Conservation (phyloP, 2,888 invertebrate genomes). For the Chorisops tibialis region DNA sequence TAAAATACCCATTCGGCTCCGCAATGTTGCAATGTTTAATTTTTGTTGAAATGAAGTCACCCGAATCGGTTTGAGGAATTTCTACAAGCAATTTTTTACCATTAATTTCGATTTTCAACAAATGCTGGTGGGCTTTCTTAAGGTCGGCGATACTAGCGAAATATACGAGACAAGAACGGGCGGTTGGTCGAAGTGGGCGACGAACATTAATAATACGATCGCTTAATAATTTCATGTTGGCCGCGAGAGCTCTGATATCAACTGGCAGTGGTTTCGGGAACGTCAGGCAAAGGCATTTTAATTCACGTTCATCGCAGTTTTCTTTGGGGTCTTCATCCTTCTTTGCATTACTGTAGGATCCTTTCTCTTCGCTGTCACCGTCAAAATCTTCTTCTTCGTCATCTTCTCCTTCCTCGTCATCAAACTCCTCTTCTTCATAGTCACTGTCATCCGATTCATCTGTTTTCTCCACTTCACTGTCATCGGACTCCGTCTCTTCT, state of each 20-base stretch:
- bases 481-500: too few relatives aligned
- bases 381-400: not conserved
- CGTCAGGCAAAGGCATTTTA: conserved; percentile 24
- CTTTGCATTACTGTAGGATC: too few relatives aligned
- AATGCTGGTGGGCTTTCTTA: conserved; percentile 6
- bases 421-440: not conserved
- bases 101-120: conserved; percentile 7
- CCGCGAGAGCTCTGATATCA: not conserved
- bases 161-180: conserved; percentile 26
- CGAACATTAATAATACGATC: conserved; percentile 22
- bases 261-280: conserved; percentile 12
- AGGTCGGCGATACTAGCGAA: conserved; percentile 20
- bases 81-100: conserved; percentile 12
- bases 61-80: conserved; percentile 6
- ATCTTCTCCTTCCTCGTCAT: not conserved
- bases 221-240: not conserved
- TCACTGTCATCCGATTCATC: too few relatives aligned
- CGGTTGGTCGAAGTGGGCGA: conserved; percentile 18
- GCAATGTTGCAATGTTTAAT: not conserved
- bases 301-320: not conserved
- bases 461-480: too few relatives aligned
- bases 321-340: not conserved
- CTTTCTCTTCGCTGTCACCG: not conserved
- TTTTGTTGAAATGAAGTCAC: not conserved
- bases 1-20: too few relatives aligned